phyloP scores from a whole-genome alignment of 2,113 vertebrate species.

The Colinus virginianus region DNA sequence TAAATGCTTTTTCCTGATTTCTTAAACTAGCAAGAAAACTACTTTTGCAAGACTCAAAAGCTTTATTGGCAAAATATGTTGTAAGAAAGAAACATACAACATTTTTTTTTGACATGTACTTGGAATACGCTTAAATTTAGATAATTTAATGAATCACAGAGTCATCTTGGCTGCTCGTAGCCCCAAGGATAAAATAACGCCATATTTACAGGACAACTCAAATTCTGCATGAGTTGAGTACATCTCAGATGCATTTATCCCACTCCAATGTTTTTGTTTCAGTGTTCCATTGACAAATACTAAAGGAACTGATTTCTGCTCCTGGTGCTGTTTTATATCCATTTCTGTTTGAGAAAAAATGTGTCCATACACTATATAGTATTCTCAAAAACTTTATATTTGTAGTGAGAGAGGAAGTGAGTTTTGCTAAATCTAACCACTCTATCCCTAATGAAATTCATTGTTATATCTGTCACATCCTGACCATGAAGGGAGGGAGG shows the following conservation, averaged over 20 bases:
- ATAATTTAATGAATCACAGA: not conserved
- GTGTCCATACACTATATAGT: not conserved
- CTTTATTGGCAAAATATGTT: not conserved
- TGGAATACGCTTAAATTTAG: not conserved
- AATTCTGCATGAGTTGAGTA: not conserved
- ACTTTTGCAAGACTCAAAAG: not conserved
- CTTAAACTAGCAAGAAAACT: not conserved
- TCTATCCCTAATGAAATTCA: not conserved
- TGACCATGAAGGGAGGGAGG: no score
- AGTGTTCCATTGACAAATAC: not conserved
- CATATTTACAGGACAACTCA: not conserved
- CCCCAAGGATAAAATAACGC: not conserved
- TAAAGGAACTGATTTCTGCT: not conserved
- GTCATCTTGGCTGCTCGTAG: not conserved
- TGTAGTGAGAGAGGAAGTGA: not conserved
- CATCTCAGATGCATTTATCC: not conserved
- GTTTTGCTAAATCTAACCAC: not conserved
- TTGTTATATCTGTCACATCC: not conserved
- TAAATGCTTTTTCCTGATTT: not conserved
- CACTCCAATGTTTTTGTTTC: not conserved
- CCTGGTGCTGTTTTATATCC: not conserved
- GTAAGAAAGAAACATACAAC: not conserved
- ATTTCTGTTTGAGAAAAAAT: not conserved
- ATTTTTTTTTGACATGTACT: not conserved
- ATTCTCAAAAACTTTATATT: not conserved